These are phyloP conservation scores for Oreochromis tanganicae DNA, from an alignment of 2,113 vertebrate species.

Conservation along the genomic window DNA sequence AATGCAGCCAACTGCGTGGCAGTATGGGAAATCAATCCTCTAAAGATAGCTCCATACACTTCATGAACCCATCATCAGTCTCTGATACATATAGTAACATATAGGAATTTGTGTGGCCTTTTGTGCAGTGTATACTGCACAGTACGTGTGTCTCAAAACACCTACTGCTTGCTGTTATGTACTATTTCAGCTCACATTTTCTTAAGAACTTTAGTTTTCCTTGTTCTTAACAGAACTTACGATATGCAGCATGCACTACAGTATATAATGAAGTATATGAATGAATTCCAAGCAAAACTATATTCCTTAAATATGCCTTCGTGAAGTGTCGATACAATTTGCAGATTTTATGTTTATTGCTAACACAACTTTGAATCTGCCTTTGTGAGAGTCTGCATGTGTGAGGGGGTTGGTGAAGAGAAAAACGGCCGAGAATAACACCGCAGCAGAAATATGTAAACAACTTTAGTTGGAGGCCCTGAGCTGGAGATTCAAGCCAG, in stretches of 20 bases:
- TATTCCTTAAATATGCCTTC: background rate
- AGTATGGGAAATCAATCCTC: slow-evolving; percentile 79
- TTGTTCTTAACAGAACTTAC: background rate
- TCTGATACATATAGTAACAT: slow-evolving; percentile 64
- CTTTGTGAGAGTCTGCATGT: background rate
- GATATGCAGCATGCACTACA: background rate
- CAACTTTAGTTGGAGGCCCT: slow-evolving; percentile 46
- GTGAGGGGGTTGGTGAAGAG: background rate
- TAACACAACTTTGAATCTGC: background rate
- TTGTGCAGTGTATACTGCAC: slow-evolving; percentile 11
- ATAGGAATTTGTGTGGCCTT: slow-evolving; percentile 37
- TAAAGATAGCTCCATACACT: slow-evolving; percentile 77
- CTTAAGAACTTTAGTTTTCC: background rate
- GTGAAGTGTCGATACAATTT: background rate
- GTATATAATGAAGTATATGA: background rate
- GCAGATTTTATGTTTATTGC: background rate
- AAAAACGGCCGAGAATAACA: slow-evolving; percentile 27
- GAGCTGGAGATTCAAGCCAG: slow-evolving; percentile 25
- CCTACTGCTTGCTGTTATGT: background rate
- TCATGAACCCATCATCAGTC: slow-evolving; percentile 68
- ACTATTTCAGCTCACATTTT: background rate
- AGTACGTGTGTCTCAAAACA: slow-evolving; percentile 6
- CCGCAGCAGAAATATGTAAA: slow-evolving; percentile 60
- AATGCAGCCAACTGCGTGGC: slow-evolving; percentile 86
- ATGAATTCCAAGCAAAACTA: background rate